These are phyloP conservation scores for Excalfactoria chinensis DNA, from an alignment of 2,113 vertebrate genomes.

Conservation along the genomic window DNA sequence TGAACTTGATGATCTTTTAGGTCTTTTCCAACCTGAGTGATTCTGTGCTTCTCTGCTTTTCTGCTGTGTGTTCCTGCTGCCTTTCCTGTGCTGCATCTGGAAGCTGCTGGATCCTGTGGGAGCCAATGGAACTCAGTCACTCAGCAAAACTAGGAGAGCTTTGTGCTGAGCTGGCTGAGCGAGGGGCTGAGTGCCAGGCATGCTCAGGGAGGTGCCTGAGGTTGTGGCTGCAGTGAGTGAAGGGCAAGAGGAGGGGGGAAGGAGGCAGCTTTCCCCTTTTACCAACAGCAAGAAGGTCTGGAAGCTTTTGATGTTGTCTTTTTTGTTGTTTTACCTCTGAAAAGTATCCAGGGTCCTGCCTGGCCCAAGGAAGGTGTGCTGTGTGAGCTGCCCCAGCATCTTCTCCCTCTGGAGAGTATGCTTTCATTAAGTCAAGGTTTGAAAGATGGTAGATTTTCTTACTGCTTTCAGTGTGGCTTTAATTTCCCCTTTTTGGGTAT, in stretches of 20 bases:
- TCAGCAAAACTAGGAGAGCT: background rate
- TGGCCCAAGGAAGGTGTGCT: fast-evolving
- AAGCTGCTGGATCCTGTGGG: background rate
- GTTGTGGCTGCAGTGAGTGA: background rate
- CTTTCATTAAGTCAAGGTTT: background rate
- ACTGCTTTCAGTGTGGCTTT: fast-evolving
- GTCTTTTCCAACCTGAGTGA: too few relatives aligned
- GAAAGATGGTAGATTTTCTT: background rate
- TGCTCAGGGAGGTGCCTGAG: background rate
- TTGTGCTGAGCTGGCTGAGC: too few relatives aligned
- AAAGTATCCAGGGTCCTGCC: background rate
- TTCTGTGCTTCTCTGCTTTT: background rate
- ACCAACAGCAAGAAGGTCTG: background rate
- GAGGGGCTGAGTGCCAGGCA: background rate
- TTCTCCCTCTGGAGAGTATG: background rate
- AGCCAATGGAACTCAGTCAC: background rate
- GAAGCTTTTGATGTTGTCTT: background rate
- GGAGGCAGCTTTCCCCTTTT: background rate
- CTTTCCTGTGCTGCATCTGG: background rate
- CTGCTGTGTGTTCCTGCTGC: fast-evolving
- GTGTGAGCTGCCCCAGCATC: background rate
- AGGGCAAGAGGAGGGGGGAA: background rate
- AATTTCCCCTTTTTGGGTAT: background rate
- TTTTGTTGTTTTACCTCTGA: background rate
- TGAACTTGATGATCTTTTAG: too few relatives aligned